Evolutionary conservation across 1,140 invertebrate genomes (phyloP).

Genomic region (Daktulosphaira vitifoliae): DNA sequence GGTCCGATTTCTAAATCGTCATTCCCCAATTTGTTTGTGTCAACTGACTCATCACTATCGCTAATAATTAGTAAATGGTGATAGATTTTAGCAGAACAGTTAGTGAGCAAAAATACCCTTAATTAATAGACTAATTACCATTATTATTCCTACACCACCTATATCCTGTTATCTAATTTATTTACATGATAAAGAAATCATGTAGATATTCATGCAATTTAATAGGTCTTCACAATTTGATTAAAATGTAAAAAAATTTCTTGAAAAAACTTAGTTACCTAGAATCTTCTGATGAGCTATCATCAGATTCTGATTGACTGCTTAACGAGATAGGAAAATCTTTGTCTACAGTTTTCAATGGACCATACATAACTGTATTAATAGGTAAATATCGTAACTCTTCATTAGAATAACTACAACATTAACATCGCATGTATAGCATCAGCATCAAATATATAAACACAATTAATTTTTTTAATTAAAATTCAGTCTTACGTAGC

Average conservation of each 20-base stretch:
- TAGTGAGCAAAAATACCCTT: slow-evolving; percentile 17
- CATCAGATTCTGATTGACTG: slow-evolving; percentile 42
- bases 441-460: too few relatives aligned
- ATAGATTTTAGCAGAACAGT: too few relatives aligned
- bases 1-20: slow-evolving; percentile 12
- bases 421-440: slow-evolving; percentile 34
- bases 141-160: slow-evolving; percentile 17
- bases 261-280: slow-evolving; percentile 46
- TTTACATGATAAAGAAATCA: slow-evolving; percentile 2
- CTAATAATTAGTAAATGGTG: slow-evolving; percentile 22
- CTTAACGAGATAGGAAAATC: slow-evolving; percentile 24
- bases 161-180: background rate
- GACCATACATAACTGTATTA: slow-evolving; percentile 78
- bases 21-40: background rate
- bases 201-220: slow-evolving; percentile 10
- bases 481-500: slow-evolving; percentile 45
- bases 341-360: slow-evolving; percentile 46
- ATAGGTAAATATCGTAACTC: slow-evolving; percentile 75
- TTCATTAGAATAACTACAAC: slow-evolving; percentile 52
- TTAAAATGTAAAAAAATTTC: background rate
- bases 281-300: slow-evolving; percentile 51
- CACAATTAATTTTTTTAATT: slow-evolving; percentile 1
- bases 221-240: too few relatives aligned
- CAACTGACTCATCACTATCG: slow-evolving; percentile 27
- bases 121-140: background rate